Evolutionary conservation across 2,888 invertebrate species (phyloP).

Genomic region (Rotaria sp.): DNA sequence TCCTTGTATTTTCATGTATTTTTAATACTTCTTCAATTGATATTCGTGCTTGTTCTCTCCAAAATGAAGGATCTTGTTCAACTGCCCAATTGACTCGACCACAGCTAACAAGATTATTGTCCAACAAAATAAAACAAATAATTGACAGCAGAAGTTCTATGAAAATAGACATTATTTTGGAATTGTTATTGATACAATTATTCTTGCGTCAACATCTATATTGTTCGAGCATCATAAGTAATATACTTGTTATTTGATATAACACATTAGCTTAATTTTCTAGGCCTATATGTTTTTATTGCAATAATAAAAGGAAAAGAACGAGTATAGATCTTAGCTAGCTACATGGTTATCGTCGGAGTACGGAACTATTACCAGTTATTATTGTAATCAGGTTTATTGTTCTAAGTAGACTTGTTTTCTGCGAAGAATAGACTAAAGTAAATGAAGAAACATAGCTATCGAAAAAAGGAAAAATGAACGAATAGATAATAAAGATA

Average conservation of each 20-base stretch:
- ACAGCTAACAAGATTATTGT: background rate
- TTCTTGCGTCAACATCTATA: too few species aligned
- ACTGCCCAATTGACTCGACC: constrained; percentile 28
- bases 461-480: too few species aligned
- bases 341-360: background rate
- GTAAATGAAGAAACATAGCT: background rate
- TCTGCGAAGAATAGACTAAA: background rate
- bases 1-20: constrained; percentile 14
- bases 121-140: background rate
- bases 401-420: background rate
- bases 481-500: background rate
- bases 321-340: background rate
- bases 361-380: background rate
- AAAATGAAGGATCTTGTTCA: constrained; percentile 28
- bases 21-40: constrained; percentile 25
- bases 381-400: background rate
- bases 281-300: background rate
- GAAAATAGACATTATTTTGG: too few species aligned
- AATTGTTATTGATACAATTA: too few species aligned
- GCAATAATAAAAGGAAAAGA: background rate
- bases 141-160: background rate
- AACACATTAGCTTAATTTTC: background rate
- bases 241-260: too few species aligned
- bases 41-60: constrained; percentile 12
- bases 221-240: too few species aligned